Conservation (phyloP, 2,888 invertebrate species). For the Sicus ferrugineus region DNA sequence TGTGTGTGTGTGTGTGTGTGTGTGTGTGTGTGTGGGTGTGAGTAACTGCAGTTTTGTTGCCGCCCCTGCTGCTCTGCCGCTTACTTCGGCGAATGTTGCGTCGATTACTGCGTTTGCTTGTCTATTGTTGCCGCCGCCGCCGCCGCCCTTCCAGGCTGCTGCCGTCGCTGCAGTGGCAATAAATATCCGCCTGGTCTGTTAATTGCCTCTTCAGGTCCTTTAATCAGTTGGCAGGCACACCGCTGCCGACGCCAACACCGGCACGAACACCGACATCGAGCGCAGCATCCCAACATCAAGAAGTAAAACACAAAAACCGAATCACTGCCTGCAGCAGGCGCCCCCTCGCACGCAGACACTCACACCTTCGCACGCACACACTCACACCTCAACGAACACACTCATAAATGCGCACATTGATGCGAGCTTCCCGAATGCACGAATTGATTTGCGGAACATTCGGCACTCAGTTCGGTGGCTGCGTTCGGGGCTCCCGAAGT, state of each 20-base stretch:
- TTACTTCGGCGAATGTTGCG: neutral
- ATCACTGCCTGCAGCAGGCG: neutral
- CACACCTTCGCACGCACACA: slow-evolving; percentile 3
- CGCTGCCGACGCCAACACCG: slow-evolving; percentile 1
- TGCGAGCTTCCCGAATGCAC: neutral
- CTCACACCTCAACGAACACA: neutral
- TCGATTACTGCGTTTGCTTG: neutral
- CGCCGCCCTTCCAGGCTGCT: neutral
- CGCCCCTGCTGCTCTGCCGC: neutral
- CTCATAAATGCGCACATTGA: neutral
- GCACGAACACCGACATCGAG: slow-evolving; percentile 19
- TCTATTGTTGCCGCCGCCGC: slow-evolving; percentile 13
- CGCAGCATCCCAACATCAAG: slow-evolving; percentile 32
- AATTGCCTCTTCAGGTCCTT: slow-evolving; percentile 46
- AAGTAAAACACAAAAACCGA: neutral
- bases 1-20: slow-evolving; percentile 30
- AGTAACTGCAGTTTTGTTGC: neutral
- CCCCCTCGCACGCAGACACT: too few relatives aligned
- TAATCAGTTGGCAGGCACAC: slow-evolving; percentile 38
- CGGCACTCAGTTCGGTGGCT: slow-evolving; percentile 30
- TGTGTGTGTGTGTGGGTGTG: slow-evolving; percentile 29
- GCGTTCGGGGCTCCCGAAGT: slow-evolving; percentile 30
- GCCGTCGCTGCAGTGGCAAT: slow-evolving; percentile 51
- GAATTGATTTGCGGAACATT: neutral
- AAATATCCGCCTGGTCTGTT: slow-evolving; percentile 53